Evolutionary conservation across 2,888 invertebrate species (phyloP), one percentile per base, ranked within the genome.

Genomic region (Drosophila atripex): DNA sequence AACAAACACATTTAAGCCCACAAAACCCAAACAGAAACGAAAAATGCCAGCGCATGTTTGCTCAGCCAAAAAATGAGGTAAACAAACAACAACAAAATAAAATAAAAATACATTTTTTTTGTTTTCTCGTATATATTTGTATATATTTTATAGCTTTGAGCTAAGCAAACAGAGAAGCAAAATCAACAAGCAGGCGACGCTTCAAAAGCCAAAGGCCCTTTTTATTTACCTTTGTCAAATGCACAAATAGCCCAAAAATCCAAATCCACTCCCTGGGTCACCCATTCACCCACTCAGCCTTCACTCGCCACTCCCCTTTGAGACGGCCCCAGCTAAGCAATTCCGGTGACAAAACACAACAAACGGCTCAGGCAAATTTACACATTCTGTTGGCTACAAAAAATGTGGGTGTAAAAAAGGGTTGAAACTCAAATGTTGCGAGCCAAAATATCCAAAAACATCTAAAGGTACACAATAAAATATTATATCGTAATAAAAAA

Each of bases 201-300:
- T 66, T 78, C 78, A 73, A 85, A 83, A 82, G 84, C 80, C 75
- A 80, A 86, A 80, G 66, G 80, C 76, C 72, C 78, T 71, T 83
- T 84, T 85, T 88, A 85, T 85, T 85, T 85, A 88, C 86, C 84
- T 88, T 88, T 85, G 84, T 88, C 86, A 86, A 86, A 88, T 83
- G 84, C 84, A 83, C 88, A 84, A 86, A 87, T 86, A 82, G 86
- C 87, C 73, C 46, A 82, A 59, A 35, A 80, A 84, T 84, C 66
- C 85, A 71, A 58, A 80, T 49, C 61, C 38, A 39, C 71, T 70
- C 38, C 32, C 51, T 54, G 51, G 63, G 43, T 38, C 39, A 60
- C 45, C 55, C 43, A 45, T 39, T 9, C 51, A 43, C 43, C 32
- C 21, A 39, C 16, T 11, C 53, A 9, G 43, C 28, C 28, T 23